Percentiles rank a stretch among this genome's conserved stretches.
These are phyloP conservation scores for Urocolius indicus DNA, from an alignment of 2,113 vertebrate genomes.

Conservation along the genomic window DNA sequence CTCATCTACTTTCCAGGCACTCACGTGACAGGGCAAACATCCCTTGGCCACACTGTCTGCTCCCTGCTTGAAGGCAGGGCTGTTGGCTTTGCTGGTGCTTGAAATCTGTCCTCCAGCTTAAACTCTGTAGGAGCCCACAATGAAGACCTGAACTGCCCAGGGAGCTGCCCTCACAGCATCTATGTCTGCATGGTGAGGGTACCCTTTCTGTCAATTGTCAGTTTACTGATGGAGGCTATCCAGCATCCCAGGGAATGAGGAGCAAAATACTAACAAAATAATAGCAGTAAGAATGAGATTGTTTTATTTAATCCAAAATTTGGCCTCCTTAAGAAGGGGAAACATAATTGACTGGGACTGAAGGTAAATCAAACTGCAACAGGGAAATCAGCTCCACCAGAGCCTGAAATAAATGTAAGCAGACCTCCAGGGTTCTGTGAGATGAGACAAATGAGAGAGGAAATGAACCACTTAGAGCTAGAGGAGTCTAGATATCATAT, in stretches of 20 bases:
- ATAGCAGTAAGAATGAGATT: neutral
- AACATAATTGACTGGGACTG: neutral
- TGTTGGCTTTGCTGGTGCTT: neutral
- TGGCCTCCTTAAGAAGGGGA: neutral
- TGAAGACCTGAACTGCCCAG: neutral
- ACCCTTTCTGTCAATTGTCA: neutral
- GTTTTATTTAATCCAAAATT: neutral
- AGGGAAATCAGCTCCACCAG: neutral
- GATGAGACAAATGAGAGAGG: constrained; percentile 12
- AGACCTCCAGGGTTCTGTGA: neutral
- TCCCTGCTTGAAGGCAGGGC: neutral
- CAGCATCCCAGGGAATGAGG: neutral
- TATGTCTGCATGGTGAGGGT: rapidly evolving
- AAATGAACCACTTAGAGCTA: constrained; percentile 11
- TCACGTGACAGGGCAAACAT: neutral
- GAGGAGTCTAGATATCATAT: neutral
- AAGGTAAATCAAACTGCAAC: constrained; percentile 29
- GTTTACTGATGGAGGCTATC: neutral
- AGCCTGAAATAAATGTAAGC: constrained; percentile 30
- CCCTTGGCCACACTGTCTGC: neutral
- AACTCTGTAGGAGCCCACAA: neutral
- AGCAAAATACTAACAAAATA: neutral
- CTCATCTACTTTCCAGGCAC: neutral
- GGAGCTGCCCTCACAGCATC: neutral
- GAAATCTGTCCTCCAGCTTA: neutral